These are phyloP conservation scores for Monopterus albus DNA, from an alignment of 2,113 vertebrate genomes.

Conservation along the genomic window DNA sequence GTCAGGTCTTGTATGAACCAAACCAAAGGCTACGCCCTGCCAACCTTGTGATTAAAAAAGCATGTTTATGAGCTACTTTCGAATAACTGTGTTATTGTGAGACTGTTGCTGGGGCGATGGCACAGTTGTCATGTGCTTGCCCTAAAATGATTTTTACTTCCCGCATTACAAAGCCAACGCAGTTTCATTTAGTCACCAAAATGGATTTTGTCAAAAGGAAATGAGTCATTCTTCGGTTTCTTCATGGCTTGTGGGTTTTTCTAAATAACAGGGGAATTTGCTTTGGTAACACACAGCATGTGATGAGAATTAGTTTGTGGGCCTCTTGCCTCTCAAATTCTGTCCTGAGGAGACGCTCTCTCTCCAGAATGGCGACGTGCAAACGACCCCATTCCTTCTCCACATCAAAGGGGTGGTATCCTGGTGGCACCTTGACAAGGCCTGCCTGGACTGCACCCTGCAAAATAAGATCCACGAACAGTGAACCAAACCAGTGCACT, in stretches of 20 bases:
- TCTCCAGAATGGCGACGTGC: conserved; percentile 91
- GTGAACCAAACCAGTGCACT: too few relatives aligned
- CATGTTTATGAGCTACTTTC: neutral
- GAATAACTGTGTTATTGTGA: conserved; percentile 21
- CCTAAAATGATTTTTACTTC: conserved; percentile 8
- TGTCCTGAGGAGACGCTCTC: conserved; percentile 89
- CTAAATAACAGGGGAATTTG: neutral
- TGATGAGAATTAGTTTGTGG: conserved; percentile 2
- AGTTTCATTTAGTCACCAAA: conserved; percentile 5
- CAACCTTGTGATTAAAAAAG: conserved; percentile 51
- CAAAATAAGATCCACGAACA: neutral
- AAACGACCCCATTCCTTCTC: conserved; percentile 97
- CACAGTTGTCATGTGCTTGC: conserved; percentile 46
- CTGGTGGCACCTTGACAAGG: conserved; percentile 88
- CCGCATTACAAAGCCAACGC: conserved; percentile 29
- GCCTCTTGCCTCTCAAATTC: conserved; percentile 87
- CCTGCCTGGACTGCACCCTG: conserved; percentile 89
- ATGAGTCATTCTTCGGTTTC: conserved; percentile 56
- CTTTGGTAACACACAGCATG: conserved; percentile 35
- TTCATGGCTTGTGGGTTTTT: conserved; percentile 3
- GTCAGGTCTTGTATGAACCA: neutral
- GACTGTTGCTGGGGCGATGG: conserved; percentile 17
- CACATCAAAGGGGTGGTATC: conserved; percentile 92
- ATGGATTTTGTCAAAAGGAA: conserved; percentile 10
- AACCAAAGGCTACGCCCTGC: conserved; percentile 42